Evolutionary conservation across 2,113 vertebrate species (phyloP).

Genomic region (Ellobius talpinus): DNA sequence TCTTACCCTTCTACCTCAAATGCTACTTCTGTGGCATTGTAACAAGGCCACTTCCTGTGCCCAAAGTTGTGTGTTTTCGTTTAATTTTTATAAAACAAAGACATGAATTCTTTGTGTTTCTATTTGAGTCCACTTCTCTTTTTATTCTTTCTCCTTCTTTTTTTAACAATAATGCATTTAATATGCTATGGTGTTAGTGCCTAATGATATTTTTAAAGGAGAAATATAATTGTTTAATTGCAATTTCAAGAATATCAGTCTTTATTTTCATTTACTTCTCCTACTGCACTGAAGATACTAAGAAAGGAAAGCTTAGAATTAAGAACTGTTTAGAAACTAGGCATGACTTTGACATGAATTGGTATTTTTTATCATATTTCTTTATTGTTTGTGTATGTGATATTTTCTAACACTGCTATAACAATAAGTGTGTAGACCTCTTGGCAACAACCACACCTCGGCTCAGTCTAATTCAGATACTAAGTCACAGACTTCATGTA

Average conservation of each 20-base stretch:
- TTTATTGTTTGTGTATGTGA: background rate
- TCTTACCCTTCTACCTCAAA: constrained; percentile 4
- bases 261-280: background rate
- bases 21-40: background rate
- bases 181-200: background rate
- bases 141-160: background rate
- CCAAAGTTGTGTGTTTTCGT: background rate
- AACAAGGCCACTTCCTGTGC: background rate
- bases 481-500: background rate
- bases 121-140: background rate
- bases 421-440: background rate
- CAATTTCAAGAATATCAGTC: background rate
- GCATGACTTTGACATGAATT: background rate
- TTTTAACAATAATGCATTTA: background rate
- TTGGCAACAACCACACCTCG: background rate
- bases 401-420: background rate
- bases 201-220: background rate
- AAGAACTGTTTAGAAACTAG: background rate
- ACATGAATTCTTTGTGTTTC: background rate
- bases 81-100: background rate
- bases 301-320: background rate
- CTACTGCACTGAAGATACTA: background rate
- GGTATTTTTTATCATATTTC: background rate
- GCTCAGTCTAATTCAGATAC: background rate
- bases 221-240: background rate